These are phyloP conservation scores for Garra rufa DNA, from an alignment of 2,113 vertebrate species.

Conservation along the genomic window DNA sequence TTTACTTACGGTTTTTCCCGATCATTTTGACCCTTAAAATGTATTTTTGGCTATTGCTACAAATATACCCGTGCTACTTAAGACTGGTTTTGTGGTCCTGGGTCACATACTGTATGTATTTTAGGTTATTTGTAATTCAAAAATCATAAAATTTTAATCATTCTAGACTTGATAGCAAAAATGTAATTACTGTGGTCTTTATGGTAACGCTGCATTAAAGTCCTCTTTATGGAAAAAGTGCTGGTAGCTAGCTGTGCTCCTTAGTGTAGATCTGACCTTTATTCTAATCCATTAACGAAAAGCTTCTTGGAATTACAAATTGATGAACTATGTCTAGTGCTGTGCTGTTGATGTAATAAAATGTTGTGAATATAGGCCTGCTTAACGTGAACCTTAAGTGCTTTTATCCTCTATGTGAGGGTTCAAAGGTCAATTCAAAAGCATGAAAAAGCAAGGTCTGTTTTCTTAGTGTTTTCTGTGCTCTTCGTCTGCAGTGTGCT, in stretches of 20 bases:
- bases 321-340: not conserved
- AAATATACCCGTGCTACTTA: no score
- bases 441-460: not conserved
- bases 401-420: not conserved
- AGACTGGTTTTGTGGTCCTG: no score
- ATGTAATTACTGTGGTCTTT: not conserved
- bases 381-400: not conserved
- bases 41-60: no score
- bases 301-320: conserved; percentile 16
- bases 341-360: not conserved
- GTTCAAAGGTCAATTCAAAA: not conserved
- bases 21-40: no score
- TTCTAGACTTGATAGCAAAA: not conserved
- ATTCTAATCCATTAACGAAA: not conserved
- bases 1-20: no score
- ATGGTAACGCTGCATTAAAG: not conserved
- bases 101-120: not conserved
- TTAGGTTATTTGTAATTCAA: not conserved
- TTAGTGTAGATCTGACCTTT: conserved; percentile 13
- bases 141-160: not conserved
- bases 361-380: not conserved
- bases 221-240: not conserved
- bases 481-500: not conserved
- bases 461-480: not conserved
- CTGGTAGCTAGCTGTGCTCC: not conserved